phyloP scores from a whole-genome alignment of 2,113 vertebrate genomes.

The Catharus bicknelli region DNA sequence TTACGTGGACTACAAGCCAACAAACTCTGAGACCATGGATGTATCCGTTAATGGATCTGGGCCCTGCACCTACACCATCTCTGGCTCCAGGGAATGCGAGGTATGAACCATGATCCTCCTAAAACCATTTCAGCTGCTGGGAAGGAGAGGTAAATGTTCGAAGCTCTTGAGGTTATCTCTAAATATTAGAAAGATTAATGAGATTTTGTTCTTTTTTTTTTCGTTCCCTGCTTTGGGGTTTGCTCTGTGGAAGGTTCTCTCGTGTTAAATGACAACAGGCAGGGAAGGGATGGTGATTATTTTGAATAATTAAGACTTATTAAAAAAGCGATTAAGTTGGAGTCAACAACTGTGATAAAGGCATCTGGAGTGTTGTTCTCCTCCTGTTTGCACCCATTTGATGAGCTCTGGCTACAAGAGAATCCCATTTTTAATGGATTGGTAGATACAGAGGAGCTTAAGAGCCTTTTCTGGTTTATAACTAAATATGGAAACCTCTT shows the following conservation, averaged over 20 bases:
- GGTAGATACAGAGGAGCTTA: background rate
- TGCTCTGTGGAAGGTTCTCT: slow-evolving; percentile 66
- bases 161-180: slow-evolving; percentile 76
- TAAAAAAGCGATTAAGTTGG: slow-evolving; percentile 59
- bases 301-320: slow-evolving; percentile 57
- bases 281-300: slow-evolving; percentile 57
- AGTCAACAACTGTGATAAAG: slow-evolving; percentile 66
- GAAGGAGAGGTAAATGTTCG: slow-evolving; percentile 95
- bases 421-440: background rate
- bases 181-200: slow-evolving; percentile 72
- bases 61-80: slow-evolving; percentile 98
- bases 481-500: background rate
- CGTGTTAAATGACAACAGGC: slow-evolving; percentile 54
- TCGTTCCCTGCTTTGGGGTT: slow-evolving; percentile 48
- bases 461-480: background rate
- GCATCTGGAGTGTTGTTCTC: background rate
- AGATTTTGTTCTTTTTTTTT: background rate
- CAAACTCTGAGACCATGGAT: slow-evolving; percentile 98
- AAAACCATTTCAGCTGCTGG: slow-evolving; percentile 94
- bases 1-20: slow-evolving; percentile 99
- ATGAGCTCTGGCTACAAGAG: background rate
- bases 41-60: slow-evolving; percentile 97
- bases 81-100: slow-evolving; percentile 99
- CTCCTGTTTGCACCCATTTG: background rate
- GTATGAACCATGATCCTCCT: slow-evolving; percentile 96